phyloP scores from a whole-genome alignment of 2,797 vertebrate genomes.

The Hydrocynus forskahlii region DNA sequence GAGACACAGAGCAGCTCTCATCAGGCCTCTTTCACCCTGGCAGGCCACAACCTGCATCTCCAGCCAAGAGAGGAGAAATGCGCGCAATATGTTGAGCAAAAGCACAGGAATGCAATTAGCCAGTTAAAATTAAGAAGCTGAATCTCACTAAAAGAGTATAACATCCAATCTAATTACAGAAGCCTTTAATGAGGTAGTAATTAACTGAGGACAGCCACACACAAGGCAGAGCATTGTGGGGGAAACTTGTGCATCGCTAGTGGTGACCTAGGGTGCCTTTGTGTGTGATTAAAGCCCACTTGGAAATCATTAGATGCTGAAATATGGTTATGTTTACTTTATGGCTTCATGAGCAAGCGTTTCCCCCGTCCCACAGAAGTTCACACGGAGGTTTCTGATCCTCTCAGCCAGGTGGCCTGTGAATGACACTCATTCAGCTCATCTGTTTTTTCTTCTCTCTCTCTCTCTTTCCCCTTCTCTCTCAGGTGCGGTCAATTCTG shows the following conservation, averaged over 20 bases:
- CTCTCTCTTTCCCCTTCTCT: not conserved
- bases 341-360: constrained; percentile 61
- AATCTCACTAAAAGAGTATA: constrained; percentile 76
- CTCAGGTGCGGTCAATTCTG: not conserved
- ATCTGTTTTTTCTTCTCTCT: not conserved
- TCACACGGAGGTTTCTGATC: constrained; percentile 60
- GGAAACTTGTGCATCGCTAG: constrained; percentile 68
- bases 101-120: constrained; percentile 75
- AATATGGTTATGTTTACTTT: constrained; percentile 72
- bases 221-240: constrained; percentile 72
- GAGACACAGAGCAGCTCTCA: constrained; percentile 31
- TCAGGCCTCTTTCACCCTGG: constrained; percentile 32
- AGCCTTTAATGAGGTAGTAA: constrained; percentile 75
- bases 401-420: constrained; percentile 35
- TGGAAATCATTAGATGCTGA: constrained; percentile 72
- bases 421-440: constrained; percentile 34
- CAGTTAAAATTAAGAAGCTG: constrained; percentile 70
- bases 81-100: constrained; percentile 57
- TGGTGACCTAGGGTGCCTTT: constrained; percentile 70
- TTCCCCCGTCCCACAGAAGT: constrained; percentile 56
- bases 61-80: constrained; percentile 53
- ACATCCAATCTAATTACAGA: constrained; percentile 78
- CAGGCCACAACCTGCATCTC: constrained; percentile 51
- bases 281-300: constrained; percentile 74
- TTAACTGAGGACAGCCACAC: constrained; percentile 62